Base-by-base conservation (phyloP, 2,888 invertebrate species). In the Agriopis leucophaearia region DNA sequence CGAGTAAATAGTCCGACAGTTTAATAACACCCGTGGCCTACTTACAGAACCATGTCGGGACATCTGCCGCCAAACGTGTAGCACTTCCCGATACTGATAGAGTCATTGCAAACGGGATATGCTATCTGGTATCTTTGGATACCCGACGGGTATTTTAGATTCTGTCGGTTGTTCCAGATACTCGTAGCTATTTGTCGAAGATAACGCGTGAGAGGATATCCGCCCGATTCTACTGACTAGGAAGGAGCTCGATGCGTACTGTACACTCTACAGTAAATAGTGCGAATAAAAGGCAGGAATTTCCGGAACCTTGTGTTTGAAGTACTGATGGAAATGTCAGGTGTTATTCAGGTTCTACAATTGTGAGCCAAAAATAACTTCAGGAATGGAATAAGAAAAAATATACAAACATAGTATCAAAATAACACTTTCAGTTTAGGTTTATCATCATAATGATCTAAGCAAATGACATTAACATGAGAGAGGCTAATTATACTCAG, bases 21-120 rank as follows among this genome's bases (percentile, higher is more conserved):
- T 57, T 42, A 50, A 59, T 50, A 59, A 27, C 6, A 27, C 5
- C 40, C 50, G 50, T 40, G 59, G 48, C 59, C 59, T 58, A 58
- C 12, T 58, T 58, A 38, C 47, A 15, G 58, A 4, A 13, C 38
- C 59, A 12, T 59, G 59, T 59, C 50, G 48, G 38, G 40, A 36
- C 59, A 50, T 27, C 48, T 59, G 61, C 42, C 45, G 52, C 61
- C 57, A 51, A 66, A 61, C 51, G 61, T 36, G 45, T n/a, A 36
- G 15, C 45, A 27, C 59, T 51, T 57, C 51, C 65, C 50, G 40
- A 51, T 51, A 60, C n/a, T 16, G 42, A 66, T 56, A 61, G 42
- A 59, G 45, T 40, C 45, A 48, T 60, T 60, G 16, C 61, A 57
- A 55, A 56, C 45, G 56, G 36, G 51, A 59, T 54, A 16, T 48